phyloP scores from a whole-genome alignment of 1,140 invertebrate species.

The Stratiolaelaps scimitus region DNA sequence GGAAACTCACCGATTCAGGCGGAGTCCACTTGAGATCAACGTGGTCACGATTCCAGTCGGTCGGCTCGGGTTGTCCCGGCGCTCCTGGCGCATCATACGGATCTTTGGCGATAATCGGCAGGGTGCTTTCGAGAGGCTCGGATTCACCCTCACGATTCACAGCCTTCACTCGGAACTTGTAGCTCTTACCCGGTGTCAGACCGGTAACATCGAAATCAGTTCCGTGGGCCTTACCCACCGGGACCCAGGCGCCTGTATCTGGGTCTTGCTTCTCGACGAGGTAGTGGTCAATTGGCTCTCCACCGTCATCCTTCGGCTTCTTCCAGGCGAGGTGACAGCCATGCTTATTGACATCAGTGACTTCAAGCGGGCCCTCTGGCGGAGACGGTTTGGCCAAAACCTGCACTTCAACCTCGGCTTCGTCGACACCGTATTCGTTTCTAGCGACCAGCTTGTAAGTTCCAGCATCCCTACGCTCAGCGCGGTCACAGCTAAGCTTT shows the following conservation, averaged over 20 bases:
- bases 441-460: constrained; percentile 43
- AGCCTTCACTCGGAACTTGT: constrained; percentile 95
- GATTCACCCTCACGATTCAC: constrained; percentile 94
- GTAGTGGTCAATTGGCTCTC: constrained; percentile 62
- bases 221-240: constrained; percentile 65
- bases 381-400: constrained; percentile 58
- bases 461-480: constrained; percentile 44
- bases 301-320: constrained; percentile 41
- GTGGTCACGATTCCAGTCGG: constrained; percentile 84
- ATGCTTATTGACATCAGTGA: constrained; percentile 47
- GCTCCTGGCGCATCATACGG: constrained; percentile 35
- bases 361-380: constrained; percentile 80
- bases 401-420: constrained; percentile 46
- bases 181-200: constrained; percentile 81
- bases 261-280: constrained; percentile 86
- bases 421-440: constrained; percentile 46
- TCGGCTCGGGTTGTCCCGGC: constrained; percentile 53
- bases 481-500: constrained; percentile 44
- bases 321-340: constrained; percentile 43
- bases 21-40: constrained; percentile 73
- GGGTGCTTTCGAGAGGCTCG: constrained; percentile 86
- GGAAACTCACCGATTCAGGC: constrained; percentile 52
- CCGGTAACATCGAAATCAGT: constrained; percentile 77
- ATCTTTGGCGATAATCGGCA: constrained; percentile 55
- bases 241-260: constrained; percentile 84